Base-by-base conservation (phyloP, 2,888 invertebrate species). In the Byasa hedistus region DNA sequence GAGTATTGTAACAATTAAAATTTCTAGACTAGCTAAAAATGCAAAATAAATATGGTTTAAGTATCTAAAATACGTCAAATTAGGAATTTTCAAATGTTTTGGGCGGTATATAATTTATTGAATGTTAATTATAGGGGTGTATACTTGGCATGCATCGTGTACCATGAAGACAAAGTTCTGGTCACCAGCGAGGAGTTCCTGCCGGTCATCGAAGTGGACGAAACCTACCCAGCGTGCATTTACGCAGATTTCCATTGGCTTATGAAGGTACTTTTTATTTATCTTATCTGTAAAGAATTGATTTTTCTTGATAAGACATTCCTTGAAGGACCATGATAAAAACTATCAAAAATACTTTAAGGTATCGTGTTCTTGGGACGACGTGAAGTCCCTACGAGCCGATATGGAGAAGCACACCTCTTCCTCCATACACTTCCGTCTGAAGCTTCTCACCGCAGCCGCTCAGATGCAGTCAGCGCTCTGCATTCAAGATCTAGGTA, bases 151-250 rank as follows among this genome's bases (percentile, higher is more conserved):
- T 97, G 98, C 80, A 94, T 99, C 69, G 92, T 99, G 52, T 98
- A 98, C 91, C 96, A 97, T 83, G 99, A 99, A 80, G 98, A 99
- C 84, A 97, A 97, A 83, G 96, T 99, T 61, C 92, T 99, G 76
- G 97, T 98, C 66, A 99, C 99, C 48, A 98, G 98, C 76, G 99
- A 99, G 87, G 99, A 99, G 84, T 98, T 97, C 85, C 92, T 99
- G 69, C 99, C 99, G 0, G 97, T 98, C 68, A 96, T 99, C 77
- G 98, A 99, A 91, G 97, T 99, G 61, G 99, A 99, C 83, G 99
- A 99, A 87, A 97, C 97, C 44, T 98, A 97, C 84, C 97, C 98
- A 57, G 96, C 96, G 76, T 96, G 97, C 72, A 95, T 98, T 70
- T 96, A 98, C 83, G 95, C 95, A 69, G 99, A 99, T 87, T 97